Percentiles rank a stretch among this genome's conserved stretches.
Conservation (phyloP, 2,113 vertebrate species). For the Reinhardtius hippoglossoides region DNA sequence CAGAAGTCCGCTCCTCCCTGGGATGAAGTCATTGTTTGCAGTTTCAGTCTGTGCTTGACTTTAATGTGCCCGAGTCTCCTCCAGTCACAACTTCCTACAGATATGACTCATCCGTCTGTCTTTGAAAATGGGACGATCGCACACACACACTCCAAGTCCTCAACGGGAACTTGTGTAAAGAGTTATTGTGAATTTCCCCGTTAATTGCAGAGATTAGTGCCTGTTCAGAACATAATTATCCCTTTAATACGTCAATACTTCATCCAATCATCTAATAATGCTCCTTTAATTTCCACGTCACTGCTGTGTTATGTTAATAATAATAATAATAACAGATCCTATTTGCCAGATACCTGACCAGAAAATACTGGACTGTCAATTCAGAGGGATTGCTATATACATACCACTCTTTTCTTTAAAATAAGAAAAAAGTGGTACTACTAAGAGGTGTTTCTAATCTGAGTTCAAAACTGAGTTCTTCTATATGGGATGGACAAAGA, state of each 20-base stretch:
- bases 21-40: constrained; percentile 52
- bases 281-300: background rate
- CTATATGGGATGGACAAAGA: no score
- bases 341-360: no score
- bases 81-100: constrained; percentile 30
- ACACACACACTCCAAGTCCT: constrained; percentile 26
- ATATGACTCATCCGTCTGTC: constrained; percentile 43
- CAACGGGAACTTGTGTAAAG: background rate
- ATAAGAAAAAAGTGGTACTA: no score
- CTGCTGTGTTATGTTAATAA: background rate
- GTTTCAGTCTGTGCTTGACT: constrained; percentile 22
- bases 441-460: no score
- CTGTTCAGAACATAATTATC: background rate
- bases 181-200: background rate
- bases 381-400: background rate
- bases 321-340: background rate
- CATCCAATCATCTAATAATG: background rate
- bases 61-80: constrained; percentile 6
- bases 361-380: no score
- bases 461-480: no score
- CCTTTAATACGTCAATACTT: background rate
- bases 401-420: no score
- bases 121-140: constrained; percentile 48
- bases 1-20: constrained; percentile 2
- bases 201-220: background rate